Percentiles rank a stretch among this genome's conserved stretches.
These are phyloP conservation scores for Dicyrtoma fusca DNA, from an alignment of 2,888 invertebrate species.

Conservation along the genomic window DNA sequence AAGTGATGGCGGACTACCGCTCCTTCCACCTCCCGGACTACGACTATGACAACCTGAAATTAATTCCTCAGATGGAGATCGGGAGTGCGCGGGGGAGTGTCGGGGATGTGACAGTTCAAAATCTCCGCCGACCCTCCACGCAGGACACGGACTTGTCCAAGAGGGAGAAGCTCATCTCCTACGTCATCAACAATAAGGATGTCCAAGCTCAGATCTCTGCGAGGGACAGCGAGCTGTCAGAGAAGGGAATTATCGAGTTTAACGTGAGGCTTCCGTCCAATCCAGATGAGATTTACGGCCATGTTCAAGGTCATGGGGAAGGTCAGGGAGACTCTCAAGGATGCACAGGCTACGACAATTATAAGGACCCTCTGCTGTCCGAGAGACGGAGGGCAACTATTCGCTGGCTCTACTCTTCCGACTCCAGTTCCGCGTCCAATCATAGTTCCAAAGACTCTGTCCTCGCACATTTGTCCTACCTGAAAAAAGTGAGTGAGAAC, in stretches of 20 bases:
- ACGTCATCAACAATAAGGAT: slow-evolving; percentile 41
- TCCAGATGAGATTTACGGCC: slow-evolving; percentile 4
- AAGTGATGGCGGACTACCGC: slow-evolving; percentile 29
- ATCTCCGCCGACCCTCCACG: slow-evolving; percentile 27
- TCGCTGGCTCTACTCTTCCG: slow-evolving; percentile 44
- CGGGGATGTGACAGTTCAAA: slow-evolving; percentile 9
- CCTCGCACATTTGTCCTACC: slow-evolving; percentile 46
- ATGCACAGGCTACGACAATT: slow-evolving; percentile 25
- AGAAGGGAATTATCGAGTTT: slow-evolving; percentile 54
- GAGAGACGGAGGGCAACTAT: slow-evolving; percentile 42
- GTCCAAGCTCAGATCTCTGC: slow-evolving; percentile 52
- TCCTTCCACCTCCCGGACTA: slow-evolving; percentile 26
- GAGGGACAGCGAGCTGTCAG: slow-evolving; percentile 50
- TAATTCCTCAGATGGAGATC: slow-evolving; percentile 21
- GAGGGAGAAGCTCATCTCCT: slow-evolving; percentile 35
- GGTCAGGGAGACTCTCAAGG: not conserved
- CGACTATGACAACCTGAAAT: slow-evolving; percentile 20
- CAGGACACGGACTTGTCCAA: slow-evolving; percentile 38
- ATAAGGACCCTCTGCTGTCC: slow-evolving; percentile 45
- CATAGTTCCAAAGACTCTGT: slow-evolving; percentile 44
- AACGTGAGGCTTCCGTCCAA: slow-evolving; percentile 48
- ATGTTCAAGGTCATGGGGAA: not conserved
- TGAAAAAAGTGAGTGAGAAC: slow-evolving; percentile 53
- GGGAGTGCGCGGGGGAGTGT: not conserved
- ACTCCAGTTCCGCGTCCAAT: slow-evolving; percentile 9